Conservation (phyloP, 2,888 invertebrate species). For the Strigamia maritima region DNA sequence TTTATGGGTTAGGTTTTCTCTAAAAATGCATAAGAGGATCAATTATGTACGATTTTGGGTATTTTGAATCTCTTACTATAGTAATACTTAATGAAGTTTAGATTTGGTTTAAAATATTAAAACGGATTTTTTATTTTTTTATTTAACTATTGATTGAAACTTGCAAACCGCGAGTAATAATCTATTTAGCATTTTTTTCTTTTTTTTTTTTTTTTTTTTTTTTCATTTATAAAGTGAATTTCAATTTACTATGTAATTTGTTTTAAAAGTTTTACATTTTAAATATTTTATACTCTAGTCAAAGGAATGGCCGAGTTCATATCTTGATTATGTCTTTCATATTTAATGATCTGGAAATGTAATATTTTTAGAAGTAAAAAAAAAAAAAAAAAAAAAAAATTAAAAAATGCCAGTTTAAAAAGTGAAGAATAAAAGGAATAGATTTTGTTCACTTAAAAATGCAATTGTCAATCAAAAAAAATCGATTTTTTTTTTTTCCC, state of each 20-base stretch:
- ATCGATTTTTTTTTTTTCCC: too few relatives aligned
- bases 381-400: too few relatives aligned
- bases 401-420: too few relatives aligned
- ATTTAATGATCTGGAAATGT: neutral
- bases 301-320: neutral
- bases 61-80: too few relatives aligned
- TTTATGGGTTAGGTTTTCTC: too few relatives aligned
- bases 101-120: neutral
- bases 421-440: neutral
- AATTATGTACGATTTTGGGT: too few relatives aligned
- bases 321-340: neutral
- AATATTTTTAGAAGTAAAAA: neutral
- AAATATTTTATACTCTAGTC: neutral
- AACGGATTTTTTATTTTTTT: neutral
- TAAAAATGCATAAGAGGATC: too few relatives aligned
- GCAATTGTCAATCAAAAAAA: too few relatives aligned
- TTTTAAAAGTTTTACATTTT: neutral
- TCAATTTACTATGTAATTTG: neutral
- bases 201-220: neutral
- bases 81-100: neutral
- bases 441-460: too few relatives aligned
- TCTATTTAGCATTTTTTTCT: neutral
- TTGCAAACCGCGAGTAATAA: neutral
- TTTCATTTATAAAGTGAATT: conserved; percentile 9
- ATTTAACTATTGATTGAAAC: neutral